These are phyloP conservation scores for Bothrops jararaca DNA, from an alignment of 2,113 vertebrate genomes.

Conservation along the genomic window DNA sequence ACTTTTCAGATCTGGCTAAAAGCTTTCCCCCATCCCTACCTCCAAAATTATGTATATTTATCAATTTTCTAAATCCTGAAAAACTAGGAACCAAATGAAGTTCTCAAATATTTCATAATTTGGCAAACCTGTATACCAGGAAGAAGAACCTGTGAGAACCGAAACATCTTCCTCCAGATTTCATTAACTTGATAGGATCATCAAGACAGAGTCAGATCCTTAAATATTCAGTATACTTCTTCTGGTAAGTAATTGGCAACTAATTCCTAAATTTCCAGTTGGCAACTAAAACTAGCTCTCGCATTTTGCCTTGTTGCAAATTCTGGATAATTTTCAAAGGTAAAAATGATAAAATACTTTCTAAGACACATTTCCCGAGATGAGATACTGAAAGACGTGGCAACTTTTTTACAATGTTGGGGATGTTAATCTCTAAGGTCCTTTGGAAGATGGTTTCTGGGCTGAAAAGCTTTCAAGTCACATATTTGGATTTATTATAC, in stretches of 20 bases:
- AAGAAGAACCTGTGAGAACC: not conserved
- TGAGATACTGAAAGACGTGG: not conserved
- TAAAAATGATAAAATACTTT: not conserved
- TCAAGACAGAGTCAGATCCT: not conserved
- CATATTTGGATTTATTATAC: constrained; percentile 36
- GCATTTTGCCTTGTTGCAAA: not conserved
- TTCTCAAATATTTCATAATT: not conserved
- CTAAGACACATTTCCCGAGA: not conserved
- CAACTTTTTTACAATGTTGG: not conserved
- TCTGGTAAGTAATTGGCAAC: not conserved
- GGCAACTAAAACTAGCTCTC: not conserved
- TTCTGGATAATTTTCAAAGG: not conserved
- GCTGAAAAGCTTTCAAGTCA: constrained; percentile 26
- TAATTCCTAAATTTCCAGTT: too few species aligned
- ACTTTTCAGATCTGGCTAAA: not conserved
- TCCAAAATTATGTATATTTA: not conserved
- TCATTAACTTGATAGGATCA: not conserved
- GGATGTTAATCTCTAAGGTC: constrained; percentile 6
- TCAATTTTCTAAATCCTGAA: not conserved
- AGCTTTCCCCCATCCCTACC: not conserved
- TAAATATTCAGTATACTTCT: not conserved
- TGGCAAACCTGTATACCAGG: not conserved
- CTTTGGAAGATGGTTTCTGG: constrained; percentile 12
- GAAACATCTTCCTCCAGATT: not conserved
- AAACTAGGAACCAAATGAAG: not conserved